Evolutionary conservation across 2,797 vertebrate species (phyloP), one percentile per base, ranked within the genome.

Genomic region (Thalassophryne amazonica): DNA sequence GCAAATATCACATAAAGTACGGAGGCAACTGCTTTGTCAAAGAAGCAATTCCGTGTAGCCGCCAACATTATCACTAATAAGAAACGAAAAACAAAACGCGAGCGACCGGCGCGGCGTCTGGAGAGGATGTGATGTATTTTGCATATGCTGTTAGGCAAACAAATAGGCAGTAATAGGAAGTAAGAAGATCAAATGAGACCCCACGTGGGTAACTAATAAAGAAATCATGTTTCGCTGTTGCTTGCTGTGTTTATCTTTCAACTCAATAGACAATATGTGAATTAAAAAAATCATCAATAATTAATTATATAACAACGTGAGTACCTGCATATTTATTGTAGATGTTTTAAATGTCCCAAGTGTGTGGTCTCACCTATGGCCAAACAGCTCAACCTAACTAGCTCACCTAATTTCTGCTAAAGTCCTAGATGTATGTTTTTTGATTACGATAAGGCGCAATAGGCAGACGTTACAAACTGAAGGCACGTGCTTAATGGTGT

Each of bases 301-400:
- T 60, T 46, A 58, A 60, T 69, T 75, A 65, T 58, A 65, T 46
- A 63, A 53, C 28, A 41, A 37, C n/a, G 20, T 51, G 42, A 33
- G 45, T 49, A 35, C 40, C 14, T 10, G 20, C 20, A 27, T 51
- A 35, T n/a, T n/a, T n/a, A n/a, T n/a, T n/a, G n/a, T n/a, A n/a
- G n/a, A n/a, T n/a, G n/a, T n/a, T n/a, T n/a, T n/a, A n/a, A n/a
- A 34, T 58, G 16, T 37, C 29, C 13, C 1, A 6, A 51, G 27
- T 21, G 21, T 41, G 40, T 29, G n/a, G n/a, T n/a, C n/a, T 20
- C 19, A n/a, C n/a, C n/a, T n/a, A n/a, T n/a, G n/a, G n/a, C n/a
- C n/a, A n/a, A n/a, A n/a, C n/a, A n/a, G n/a, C n/a, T n/a, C n/a
- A n/a, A n/a, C n/a, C n/a, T n/a, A n/a, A n/a, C n/a, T n/a, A n/a